These are phyloP conservation scores for Sphecodes monilicornis DNA, from an alignment of 2,888 invertebrate genomes.

Conservation along the genomic window DNA sequence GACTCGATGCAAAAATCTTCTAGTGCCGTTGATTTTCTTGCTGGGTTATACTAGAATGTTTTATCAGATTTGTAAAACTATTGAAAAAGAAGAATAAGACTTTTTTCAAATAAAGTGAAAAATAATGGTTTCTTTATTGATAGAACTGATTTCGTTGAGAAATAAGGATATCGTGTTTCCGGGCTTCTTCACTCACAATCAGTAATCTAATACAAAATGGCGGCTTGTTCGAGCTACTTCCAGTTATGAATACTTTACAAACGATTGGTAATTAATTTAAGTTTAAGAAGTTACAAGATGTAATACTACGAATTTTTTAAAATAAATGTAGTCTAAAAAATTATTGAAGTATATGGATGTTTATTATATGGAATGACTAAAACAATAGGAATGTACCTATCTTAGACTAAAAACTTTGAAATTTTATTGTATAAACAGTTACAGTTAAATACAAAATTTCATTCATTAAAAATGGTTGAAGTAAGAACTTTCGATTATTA, in stretches of 20 bases:
- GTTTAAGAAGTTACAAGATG: too few species aligned
- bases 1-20: conserved; percentile 29
- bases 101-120: conserved; percentile 24
- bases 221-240: background rate
- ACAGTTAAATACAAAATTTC: too few species aligned
- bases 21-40: conserved; percentile 47
- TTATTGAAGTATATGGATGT: too few species aligned
- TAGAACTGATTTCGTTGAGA: conserved; percentile 11
- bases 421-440: too few species aligned
- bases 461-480: too few species aligned
- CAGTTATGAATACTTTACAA: background rate
- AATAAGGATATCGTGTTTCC: background rate
- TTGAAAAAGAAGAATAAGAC: conserved; percentile 13
- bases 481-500: background rate
- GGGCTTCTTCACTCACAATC: background rate
- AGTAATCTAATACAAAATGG: background rate
- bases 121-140: conserved; percentile 1
- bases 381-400: too few species aligned
- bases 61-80: conserved; percentile 25
- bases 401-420: too few species aligned
- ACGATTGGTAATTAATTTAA: too few species aligned
- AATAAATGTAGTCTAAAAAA: too few species aligned
- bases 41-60: conserved; percentile 3
- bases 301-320: too few species aligned
- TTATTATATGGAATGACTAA: too few species aligned